Conservation (phyloP, 2,888 invertebrate species). For the Phyllotreta cruciferae region DNA sequence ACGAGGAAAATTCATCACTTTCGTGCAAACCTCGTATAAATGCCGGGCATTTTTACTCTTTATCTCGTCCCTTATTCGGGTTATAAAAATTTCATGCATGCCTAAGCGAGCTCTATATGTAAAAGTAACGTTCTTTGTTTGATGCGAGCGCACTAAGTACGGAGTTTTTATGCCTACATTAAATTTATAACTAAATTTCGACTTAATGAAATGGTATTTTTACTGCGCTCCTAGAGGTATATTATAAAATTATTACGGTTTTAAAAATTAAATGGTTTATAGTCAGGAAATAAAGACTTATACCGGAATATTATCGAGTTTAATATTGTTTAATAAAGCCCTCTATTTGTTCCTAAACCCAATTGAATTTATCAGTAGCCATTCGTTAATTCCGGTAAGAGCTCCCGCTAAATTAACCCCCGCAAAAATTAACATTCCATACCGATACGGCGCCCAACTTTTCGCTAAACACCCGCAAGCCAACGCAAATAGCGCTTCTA, state of each 20-base stretch:
- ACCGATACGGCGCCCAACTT: too few species aligned
- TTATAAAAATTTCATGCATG: constrained; percentile 18
- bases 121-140: constrained; percentile 14
- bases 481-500: constrained; percentile 22
- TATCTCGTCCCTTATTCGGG: constrained; percentile 10
- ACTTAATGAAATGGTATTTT: constrained; percentile 10
- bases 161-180: constrained; percentile 12
- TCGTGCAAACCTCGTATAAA: neutral
- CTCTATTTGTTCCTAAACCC: too few species aligned
- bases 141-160: constrained; percentile 3
- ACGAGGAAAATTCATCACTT: too few species aligned
- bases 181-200: constrained; percentile 14
- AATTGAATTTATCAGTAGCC: too few species aligned
- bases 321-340: constrained; percentile 2
- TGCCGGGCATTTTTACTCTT: constrained; percentile 3
- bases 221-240: neutral
- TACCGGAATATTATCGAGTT: neutral
- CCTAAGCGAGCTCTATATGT: constrained; percentile 15
- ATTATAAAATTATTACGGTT: constrained; percentile 14
- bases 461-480: constrained; percentile 8
- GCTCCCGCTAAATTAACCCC: too few species aligned
- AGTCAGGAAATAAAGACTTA: constrained; percentile 13
- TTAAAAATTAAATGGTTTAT: constrained; percentile 13
- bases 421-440: too few species aligned
- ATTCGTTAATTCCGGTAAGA: too few species aligned